Evolutionary conservation across 2,113 vertebrate species (phyloP).

Genomic region (Arvicanthis niloticus): DNA sequence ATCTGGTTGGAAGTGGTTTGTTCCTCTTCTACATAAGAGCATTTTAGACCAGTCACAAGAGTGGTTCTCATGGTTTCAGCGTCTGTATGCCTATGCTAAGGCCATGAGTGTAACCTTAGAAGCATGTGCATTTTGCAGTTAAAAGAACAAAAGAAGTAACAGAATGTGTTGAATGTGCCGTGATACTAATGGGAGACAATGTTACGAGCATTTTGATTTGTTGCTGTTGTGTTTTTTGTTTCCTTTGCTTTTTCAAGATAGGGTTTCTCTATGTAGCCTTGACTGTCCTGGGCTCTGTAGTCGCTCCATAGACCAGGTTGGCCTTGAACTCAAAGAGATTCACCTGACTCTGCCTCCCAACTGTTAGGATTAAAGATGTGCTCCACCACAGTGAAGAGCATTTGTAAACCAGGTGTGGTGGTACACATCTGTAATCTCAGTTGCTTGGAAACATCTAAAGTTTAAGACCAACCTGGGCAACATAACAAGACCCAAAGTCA

Average conservation of each 20-base stretch:
- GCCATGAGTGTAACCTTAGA: not conserved
- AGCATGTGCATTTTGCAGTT: not conserved
- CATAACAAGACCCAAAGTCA: not conserved
- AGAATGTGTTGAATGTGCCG: not conserved
- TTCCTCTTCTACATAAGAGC: slow-evolving; percentile 39
- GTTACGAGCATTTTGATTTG: not conserved
- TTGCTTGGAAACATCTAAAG: not conserved
- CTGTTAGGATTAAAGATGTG: not conserved
- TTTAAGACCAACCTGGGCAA: not conserved
- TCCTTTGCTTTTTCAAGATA: not conserved
- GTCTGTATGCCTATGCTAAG: not conserved
- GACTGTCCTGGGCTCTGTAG: not conserved
- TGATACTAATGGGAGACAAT: not conserved
- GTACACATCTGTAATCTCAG: not conserved
- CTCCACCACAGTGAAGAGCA: not conserved
- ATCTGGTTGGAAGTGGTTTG: not conserved
- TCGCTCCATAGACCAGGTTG: not conserved
- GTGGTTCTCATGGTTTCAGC: not conserved
- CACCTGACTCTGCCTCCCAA: not conserved
- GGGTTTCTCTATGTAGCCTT: not conserved
- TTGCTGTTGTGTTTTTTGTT: not conserved
- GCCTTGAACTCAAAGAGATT: not conserved
- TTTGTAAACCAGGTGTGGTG: not conserved
- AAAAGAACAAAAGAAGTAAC: not conserved
- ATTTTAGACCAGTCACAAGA: not conserved